phyloP scores from a whole-genome alignment of 2,113 vertebrate species.

The Microcebus jonahi region DNA sequence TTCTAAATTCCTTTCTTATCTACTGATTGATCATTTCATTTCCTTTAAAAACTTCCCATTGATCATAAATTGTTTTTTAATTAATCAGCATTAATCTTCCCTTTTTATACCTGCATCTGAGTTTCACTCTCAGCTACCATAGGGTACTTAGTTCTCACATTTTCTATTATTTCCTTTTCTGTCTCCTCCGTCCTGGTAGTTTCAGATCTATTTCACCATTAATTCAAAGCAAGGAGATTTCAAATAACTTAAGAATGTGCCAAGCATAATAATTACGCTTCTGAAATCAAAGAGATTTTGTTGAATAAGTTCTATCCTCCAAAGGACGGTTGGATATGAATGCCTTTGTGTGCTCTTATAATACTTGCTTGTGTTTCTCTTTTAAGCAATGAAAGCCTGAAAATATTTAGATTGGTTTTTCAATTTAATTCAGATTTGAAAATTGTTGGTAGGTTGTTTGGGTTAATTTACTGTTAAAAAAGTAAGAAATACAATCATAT shows the following conservation, averaged over 20 bases:
- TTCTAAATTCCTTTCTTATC: background rate
- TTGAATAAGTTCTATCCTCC: background rate
- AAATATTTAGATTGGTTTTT: background rate
- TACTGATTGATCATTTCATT: background rate
- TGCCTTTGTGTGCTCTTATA: background rate
- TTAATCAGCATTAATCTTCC: background rate
- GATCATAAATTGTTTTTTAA: background rate
- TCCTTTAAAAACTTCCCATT: background rate
- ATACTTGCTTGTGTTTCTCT: background rate
- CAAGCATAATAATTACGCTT: background rate
- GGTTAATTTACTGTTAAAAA: constrained; percentile 14
- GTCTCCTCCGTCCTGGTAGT: background rate
- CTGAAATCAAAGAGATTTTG: background rate
- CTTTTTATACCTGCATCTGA: background rate
- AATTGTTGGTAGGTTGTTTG: background rate
- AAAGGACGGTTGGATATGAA: background rate
- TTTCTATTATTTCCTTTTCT: background rate
- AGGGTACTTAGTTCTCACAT: background rate
- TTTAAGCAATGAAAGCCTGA: background rate
- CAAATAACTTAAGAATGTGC: background rate
- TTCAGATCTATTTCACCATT: background rate
- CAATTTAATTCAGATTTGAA: constrained; percentile 22
- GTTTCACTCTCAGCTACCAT: background rate
- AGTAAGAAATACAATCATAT: background rate
- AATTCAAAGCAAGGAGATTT: background rate